Conservation (phyloP, 2,113 vertebrate genomes). For the Catharus minimus region DNA sequence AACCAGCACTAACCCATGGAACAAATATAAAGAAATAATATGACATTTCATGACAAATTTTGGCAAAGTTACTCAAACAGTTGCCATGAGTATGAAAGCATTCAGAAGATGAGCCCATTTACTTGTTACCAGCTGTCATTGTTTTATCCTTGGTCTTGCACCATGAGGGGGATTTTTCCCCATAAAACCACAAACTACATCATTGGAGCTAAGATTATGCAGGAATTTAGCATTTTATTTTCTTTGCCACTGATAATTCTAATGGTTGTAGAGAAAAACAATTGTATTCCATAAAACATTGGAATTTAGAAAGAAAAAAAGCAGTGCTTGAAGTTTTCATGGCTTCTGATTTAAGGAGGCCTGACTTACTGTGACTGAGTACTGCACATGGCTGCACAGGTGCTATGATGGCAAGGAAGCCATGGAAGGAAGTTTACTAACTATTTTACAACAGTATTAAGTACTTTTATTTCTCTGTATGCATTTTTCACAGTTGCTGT, state of each 20-base stretch:
- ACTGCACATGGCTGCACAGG: neutral
- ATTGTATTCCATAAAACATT: neutral
- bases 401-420: neutral
- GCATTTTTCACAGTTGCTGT: neutral
- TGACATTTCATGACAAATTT: neutral
- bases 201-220: neutral
- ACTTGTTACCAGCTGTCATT: neutral
- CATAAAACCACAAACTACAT: neutral
- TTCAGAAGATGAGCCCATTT: neutral
- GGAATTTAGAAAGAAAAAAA: neutral
- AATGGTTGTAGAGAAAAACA: neutral
- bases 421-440: neutral
- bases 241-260: neutral
- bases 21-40: neutral
- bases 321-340: neutral
- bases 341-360: neutral
- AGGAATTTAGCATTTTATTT: neutral
- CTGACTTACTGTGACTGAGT: neutral
- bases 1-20: neutral
- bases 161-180: neutral
- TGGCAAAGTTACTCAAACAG: neutral
- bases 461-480: neutral
- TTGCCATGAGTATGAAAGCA: neutral
- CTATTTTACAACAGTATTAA: neutral
- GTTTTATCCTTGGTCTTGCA: neutral